Percentiles rank a stretch among this genome's conserved stretches.
These are phyloP conservation scores for Tetrao urogallus DNA, from an alignment of 2,113 vertebrate species.

Conservation along the genomic window DNA sequence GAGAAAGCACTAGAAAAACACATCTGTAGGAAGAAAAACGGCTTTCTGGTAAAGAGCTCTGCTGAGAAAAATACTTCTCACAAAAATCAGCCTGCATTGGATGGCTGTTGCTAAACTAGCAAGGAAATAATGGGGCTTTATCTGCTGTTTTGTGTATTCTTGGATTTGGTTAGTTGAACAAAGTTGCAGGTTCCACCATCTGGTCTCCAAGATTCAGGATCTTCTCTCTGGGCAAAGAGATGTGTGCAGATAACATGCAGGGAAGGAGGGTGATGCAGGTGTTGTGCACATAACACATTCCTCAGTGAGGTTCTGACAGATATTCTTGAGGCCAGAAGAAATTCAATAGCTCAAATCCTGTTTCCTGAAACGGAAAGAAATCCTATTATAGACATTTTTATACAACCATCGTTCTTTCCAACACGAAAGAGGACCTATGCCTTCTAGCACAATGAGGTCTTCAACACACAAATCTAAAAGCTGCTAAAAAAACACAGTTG, in stretches of 20 bases:
- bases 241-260: rapidly evolving
- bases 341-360: rapidly evolving
- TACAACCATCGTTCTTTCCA: neutral
- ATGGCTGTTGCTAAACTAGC: neutral
- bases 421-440: neutral
- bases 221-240: neutral
- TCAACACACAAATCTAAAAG: neutral
- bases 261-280: neutral
- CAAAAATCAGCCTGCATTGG: neutral
- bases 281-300: neutral
- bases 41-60: neutral
- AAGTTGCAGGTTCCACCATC: neutral
- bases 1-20: neutral
- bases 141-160: neutral
- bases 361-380: neutral
- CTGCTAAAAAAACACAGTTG: neutral
- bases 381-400: neutral
- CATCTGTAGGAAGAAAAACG: neutral
- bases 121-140: neutral
- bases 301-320: neutral
- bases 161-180: neutral
- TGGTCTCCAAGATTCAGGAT: neutral
- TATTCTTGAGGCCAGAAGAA: neutral
- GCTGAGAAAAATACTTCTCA: neutral
- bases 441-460: neutral